Conservation (phyloP, 2,888 invertebrate genomes). For the Cyclophora albipunctata region DNA sequence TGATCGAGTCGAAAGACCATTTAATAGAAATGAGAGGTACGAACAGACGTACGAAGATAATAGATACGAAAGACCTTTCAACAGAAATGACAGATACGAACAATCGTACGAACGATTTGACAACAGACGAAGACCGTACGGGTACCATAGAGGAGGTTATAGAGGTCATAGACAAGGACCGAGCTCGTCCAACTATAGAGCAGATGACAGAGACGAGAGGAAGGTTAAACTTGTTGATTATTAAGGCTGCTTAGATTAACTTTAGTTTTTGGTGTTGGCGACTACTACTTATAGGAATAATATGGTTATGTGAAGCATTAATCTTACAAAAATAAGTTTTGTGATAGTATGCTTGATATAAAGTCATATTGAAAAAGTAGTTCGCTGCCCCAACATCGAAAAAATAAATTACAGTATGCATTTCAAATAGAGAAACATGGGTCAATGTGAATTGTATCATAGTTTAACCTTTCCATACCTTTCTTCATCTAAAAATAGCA, state of each 20-base stretch:
- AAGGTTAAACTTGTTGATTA: slow-evolving; percentile 66
- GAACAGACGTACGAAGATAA: neutral
- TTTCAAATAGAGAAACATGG: too few species aligned
- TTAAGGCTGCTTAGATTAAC: slow-evolving; percentile 17
- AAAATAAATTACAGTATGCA: too few species aligned
- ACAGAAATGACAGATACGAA: slow-evolving; percentile 12
- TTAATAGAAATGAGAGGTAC: slow-evolving; percentile 10
- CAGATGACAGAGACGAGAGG: slow-evolving; percentile 18
- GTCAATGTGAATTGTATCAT: too few species aligned
- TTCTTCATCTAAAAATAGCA: too few species aligned
- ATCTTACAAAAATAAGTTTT: too few species aligned
- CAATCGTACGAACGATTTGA: slow-evolving; percentile 30
- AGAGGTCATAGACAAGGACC: slow-evolving; percentile 28
- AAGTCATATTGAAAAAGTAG: too few species aligned
- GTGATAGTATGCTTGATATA: too few species aligned
- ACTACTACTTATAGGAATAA: too few species aligned
- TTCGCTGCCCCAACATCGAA: too few species aligned
- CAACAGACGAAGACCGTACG: slow-evolving; percentile 29
- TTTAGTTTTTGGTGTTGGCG: slow-evolving; percentile 2
- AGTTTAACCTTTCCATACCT: too few species aligned
- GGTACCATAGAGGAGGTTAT: slow-evolving; percentile 33
- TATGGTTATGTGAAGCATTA: too few species aligned
- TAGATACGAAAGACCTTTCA: slow-evolving; percentile 13
- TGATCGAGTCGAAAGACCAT: slow-evolving; percentile 6
- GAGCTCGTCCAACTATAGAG: slow-evolving; percentile 15